Evolutionary conservation across 2,797 vertebrate genomes (phyloP), one percentile per base, ranked within the genome.

Genomic region (Toxotes lorentzi): DNA sequence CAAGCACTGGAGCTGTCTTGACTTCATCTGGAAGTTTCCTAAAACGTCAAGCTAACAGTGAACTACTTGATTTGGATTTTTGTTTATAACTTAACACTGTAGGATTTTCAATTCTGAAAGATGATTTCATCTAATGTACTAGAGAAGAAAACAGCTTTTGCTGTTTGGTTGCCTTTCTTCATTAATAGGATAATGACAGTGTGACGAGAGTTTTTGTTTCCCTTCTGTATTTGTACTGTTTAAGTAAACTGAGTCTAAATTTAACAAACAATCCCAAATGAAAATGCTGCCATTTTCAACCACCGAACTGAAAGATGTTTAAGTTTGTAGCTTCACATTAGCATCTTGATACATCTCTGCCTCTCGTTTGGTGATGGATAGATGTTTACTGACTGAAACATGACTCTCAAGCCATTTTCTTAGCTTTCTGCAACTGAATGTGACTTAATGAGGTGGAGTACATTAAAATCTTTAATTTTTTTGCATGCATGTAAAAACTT

Each of bases 371-470:
- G 24, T 50, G 32, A 50, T 7, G 7, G 38, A 23, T 1, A 0
- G 13, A 70, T 11, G 7, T 19, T 68, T 30, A n/a, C 4, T 23
- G 27, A 64, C 32, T 45, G 56, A 78, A 70, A 74, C n/a, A 11
- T 5, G 43, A 72, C 41, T 40, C 54, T 24, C 10, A 16, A 35
- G 23, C 66, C 41, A 23, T 62, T 70, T 53, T 59, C 34, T 45
- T 56, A 21, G 21, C 13, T 35, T 23, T 47, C 30, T 56, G 50
- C n/a, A 24, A 47, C 50, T 5, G 19, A 51, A 27, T 6, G 14
- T 58, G 43, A 64, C 17, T 43, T 53, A 4, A 35, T 62, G n/a
- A 84, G 35, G 51, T 38, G 57, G 32, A 73, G 53, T 19, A 53
- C 21, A 64, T 38, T 32, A 19, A 74, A 70, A 74, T 30, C 50